Evolutionary conservation across 2,888 invertebrate genomes (phyloP).

Genomic region (Pristionchus arcanus): DNA sequence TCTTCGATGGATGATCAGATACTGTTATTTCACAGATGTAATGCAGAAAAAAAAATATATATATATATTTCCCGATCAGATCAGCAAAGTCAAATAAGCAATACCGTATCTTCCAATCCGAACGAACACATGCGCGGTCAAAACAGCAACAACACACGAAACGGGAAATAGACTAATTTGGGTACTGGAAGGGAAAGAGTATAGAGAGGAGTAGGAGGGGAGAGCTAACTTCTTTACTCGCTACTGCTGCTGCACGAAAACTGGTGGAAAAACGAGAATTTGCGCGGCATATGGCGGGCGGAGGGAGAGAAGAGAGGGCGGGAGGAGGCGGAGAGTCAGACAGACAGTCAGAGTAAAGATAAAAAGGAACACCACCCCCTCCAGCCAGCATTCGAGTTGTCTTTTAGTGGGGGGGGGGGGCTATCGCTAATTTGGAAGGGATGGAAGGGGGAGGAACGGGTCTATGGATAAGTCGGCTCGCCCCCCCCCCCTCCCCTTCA

Average conservation of each 20-base stretch:
- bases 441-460: slow-evolving; percentile 10
- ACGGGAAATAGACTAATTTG: slow-evolving; percentile 45
- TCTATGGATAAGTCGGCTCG: slow-evolving; percentile 24
- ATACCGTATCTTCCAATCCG: neutral
- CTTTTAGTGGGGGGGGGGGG: slow-evolving; percentile 27
- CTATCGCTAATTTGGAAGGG: slow-evolving; percentile 47
- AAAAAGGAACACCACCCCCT: slow-evolving; percentile 47
- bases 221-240: slow-evolving; percentile 48
- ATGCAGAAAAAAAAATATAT: no score
- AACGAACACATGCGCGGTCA: neutral
- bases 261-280: slow-evolving; percentile 51
- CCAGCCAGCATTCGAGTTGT: slow-evolving; percentile 34
- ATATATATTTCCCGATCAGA: neutral
- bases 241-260: slow-evolving; percentile 35
- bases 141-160: slow-evolving; percentile 9
- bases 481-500: neutral
- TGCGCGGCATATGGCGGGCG: slow-evolving; percentile 27
- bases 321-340: slow-evolving; percentile 18
- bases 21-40: no score
- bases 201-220: neutral
- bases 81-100: neutral
- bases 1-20: no score
- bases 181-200: slow-evolving; percentile 1
- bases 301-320: slow-evolving; percentile 19
- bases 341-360: slow-evolving; percentile 31